These are phyloP conservation scores for Nerophis lumbriciformis DNA, from an alignment of 2,113 vertebrate species.

Conservation along the genomic window DNA sequence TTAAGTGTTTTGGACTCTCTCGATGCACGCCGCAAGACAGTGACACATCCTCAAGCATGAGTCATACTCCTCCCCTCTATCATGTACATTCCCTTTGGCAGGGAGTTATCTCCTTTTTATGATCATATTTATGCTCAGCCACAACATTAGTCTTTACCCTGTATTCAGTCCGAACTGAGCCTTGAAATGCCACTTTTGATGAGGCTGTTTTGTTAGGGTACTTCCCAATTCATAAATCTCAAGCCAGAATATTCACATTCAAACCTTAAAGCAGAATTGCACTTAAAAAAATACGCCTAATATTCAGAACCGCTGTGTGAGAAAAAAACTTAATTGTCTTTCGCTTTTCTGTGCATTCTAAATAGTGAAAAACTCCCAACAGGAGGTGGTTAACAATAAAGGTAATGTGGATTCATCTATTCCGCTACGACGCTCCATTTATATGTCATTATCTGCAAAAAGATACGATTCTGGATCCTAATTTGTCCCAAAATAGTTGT, in stretches of 20 bases:
- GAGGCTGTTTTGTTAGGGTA: slow-evolving; percentile 18
- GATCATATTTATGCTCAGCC: slow-evolving; percentile 37
- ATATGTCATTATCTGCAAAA: no score
- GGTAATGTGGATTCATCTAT: no score
- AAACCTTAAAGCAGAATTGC: no score
- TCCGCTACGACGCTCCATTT: no score
- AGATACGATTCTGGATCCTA: no score
- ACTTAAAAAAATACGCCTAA: no score
- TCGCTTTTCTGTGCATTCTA: no score
- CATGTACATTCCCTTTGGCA: slow-evolving; percentile 38
- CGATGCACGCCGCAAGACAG: slow-evolving; percentile 37
- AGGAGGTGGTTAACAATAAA: no score
- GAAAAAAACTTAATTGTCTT: no score
- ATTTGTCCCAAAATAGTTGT: no score
- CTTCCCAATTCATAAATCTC: not conserved
- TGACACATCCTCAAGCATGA: slow-evolving; percentile 55
- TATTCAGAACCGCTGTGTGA: no score
- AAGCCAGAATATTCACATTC: not conserved
- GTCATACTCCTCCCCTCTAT: slow-evolving; percentile 49
- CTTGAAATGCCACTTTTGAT: slow-evolving; percentile 11
- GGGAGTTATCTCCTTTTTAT: slow-evolving; percentile 42
- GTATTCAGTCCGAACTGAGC: slow-evolving; percentile 11
- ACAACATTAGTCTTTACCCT: slow-evolving; percentile 21
- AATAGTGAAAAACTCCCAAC: no score
- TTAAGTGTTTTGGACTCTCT: slow-evolving; percentile 64